These are phyloP conservation scores for Diadophis punctatus DNA, from an alignment of 2,113 vertebrate species.

Conservation along the genomic window DNA sequence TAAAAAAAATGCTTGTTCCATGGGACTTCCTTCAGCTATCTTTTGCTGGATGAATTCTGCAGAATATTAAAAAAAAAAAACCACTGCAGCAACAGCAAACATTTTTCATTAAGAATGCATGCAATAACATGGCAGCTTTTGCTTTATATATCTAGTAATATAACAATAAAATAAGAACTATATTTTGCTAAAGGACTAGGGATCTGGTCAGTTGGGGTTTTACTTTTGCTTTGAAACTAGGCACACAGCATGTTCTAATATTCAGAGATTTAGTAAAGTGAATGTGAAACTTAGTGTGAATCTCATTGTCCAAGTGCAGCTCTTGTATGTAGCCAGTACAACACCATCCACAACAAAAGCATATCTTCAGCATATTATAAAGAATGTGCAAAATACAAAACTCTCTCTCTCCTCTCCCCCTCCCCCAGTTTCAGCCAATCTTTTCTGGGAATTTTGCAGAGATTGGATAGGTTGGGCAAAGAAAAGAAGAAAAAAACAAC, in stretches of 20 bases:
- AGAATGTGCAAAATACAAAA: neutral
- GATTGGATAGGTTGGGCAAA: neutral
- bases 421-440: neutral
- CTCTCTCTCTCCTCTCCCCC: neutral
- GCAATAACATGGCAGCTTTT: neutral
- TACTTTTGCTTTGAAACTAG: neutral
- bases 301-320: neutral
- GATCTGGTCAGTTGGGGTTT: neutral
- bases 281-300: neutral
- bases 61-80: constrained; percentile 15
- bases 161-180: neutral
- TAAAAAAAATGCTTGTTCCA: constrained; percentile 26
- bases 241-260: neutral
- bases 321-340: neutral
- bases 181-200: neutral
- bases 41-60: constrained; percentile 18
- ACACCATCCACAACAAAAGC: neutral
- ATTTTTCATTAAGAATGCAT: neutral
- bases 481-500: neutral
- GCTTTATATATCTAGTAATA: neutral
- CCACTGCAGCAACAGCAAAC: constrained; percentile 16
- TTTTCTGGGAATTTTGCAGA: neutral
- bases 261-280: neutral
- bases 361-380: neutral
- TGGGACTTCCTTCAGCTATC: constrained; percentile 28